Percentiles rank a stretch among this genome's conserved stretches.
These are phyloP conservation scores for Pyrrhura leucotis DNA, from an alignment of 2,797 vertebrate species.

Conservation along the genomic window DNA sequence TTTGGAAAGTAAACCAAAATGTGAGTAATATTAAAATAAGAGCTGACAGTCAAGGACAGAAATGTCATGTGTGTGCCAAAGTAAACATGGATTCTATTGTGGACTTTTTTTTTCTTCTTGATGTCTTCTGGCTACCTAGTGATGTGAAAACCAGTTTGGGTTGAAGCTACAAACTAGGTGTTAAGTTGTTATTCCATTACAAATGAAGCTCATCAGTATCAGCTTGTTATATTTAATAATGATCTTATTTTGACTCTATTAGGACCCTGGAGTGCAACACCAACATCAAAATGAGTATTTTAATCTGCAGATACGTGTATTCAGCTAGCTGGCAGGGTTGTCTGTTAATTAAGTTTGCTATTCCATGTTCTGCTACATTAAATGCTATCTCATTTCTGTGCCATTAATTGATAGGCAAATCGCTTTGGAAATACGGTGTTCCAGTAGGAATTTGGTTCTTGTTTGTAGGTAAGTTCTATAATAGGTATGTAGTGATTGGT, in stretches of 20 bases:
- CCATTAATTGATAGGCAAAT: not conserved
- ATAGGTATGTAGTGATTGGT: not conserved
- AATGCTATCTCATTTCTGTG: not conserved
- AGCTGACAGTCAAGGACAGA: slow-evolving; percentile 4
- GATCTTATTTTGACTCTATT: slow-evolving; percentile 2
- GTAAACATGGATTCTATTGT: not conserved
- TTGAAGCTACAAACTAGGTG: not conserved
- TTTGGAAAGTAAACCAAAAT: not conserved
- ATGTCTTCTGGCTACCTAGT: slow-evolving; percentile 32
- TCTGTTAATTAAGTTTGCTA: not conserved
- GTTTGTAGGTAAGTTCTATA: not conserved
- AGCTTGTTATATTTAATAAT: slow-evolving; percentile 34
- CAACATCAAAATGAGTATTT: not conserved
- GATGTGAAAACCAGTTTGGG: slow-evolving; percentile 32
- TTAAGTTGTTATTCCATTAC: not conserved
- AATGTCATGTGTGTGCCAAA: not conserved
- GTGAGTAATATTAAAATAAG: not conserved
- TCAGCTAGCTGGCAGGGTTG: not conserved
- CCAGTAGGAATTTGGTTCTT: not conserved
- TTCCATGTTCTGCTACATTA: not conserved
- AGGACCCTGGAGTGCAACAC: slow-evolving; percentile 9
- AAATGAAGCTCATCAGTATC: slow-evolving; percentile 21
- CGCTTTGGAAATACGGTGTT: not conserved
- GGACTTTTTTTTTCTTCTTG: not conserved
- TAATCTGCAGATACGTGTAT: not conserved